Conservation (phyloP, 2,888 invertebrate species). For the Uropetala carovei region DNA sequence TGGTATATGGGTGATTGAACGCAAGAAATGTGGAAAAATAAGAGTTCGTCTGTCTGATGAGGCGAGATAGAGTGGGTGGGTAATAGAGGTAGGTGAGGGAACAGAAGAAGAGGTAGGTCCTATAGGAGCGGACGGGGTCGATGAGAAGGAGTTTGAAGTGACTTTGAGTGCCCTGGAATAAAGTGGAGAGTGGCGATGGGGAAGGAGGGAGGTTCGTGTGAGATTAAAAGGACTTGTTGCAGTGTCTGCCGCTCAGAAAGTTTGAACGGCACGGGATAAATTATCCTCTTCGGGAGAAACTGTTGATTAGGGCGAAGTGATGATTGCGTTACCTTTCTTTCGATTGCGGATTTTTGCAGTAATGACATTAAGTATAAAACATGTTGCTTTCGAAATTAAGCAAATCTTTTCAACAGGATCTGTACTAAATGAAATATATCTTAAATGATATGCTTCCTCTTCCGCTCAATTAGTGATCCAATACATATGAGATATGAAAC, state of each 20-base stretch:
- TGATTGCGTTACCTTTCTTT: too few species aligned
- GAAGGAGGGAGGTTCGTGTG: neutral
- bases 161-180: neutral
- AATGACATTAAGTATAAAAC: too few species aligned
- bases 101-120: neutral
- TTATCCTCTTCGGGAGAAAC: neutral
- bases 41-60: too few species aligned
- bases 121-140: neutral
- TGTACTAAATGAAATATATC: too few species aligned
- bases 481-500: too few species aligned
- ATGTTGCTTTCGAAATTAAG: too few species aligned
- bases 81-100: neutral
- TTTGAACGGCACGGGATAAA: conserved; percentile 22
- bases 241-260: conserved; percentile 26
- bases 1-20: too few species aligned
- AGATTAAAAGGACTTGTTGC: conserved; percentile 61
- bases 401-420: too few species aligned
- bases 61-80: neutral
- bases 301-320: conserved; percentile 10
- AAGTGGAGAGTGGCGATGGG: neutral
- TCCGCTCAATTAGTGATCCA: too few species aligned
- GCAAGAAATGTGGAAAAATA: too few species aligned
- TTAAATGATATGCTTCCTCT: too few species aligned
- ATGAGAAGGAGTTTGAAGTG: neutral
- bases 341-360: too few species aligned